Conservation (phyloP, 2,113 vertebrate genomes). For the Pipa parva region DNA sequence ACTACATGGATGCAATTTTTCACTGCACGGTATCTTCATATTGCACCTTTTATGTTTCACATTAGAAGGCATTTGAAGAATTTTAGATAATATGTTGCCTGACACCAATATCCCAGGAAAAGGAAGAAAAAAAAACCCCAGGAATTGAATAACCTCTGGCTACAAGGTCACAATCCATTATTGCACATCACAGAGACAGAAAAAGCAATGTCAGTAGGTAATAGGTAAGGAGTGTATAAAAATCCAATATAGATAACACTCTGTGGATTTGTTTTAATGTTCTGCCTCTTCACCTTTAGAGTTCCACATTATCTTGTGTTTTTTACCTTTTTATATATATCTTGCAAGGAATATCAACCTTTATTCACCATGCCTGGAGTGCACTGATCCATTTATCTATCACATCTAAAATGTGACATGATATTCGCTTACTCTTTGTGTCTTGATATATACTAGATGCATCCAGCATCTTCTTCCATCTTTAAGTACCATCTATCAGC, state of each 20-base stretch:
- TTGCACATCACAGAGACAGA: background rate
- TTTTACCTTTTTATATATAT: too few species aligned
- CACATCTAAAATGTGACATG: constrained; percentile 28
- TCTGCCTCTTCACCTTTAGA: constrained; percentile 27
- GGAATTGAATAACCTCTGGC: background rate
- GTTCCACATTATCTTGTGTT: constrained; percentile 6
- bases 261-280: constrained; percentile 29
- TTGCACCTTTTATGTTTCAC: too few species aligned
- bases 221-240: background rate
- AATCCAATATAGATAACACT: background rate
- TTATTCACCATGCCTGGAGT: constrained; percentile 24
- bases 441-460: constrained; percentile 13
- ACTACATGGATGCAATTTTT: too few species aligned
- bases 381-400: constrained; percentile 41
- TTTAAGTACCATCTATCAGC: constrained; percentile 29
- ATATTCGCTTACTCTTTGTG: constrained; percentile 19
- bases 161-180: background rate
- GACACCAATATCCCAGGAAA: background rate
- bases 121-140: too few species aligned
- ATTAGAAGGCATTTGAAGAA: too few species aligned
- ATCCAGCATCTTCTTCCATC: constrained; percentile 21
- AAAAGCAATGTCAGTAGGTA: background rate
- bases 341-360: constrained; percentile 32
- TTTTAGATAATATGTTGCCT: too few species aligned
- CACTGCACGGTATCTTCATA: too few species aligned